Evolutionary conservation across 1,140 invertebrate genomes (phyloP).

Genomic region (Neodiprion lecontei): DNA sequence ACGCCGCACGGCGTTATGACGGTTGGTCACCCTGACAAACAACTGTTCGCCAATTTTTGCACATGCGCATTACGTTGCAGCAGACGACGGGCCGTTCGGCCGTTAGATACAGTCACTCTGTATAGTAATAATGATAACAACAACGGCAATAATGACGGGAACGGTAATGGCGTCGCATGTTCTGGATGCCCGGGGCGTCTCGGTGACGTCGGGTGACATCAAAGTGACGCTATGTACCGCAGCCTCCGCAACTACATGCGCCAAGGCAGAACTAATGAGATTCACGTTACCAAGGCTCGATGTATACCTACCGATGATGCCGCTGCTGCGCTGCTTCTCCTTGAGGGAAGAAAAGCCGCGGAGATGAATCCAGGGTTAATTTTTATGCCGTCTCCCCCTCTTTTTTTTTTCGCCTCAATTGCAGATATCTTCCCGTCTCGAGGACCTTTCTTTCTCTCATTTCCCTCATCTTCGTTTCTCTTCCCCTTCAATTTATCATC

Average conservation of each 20-base stretch:
- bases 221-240: constrained; percentile 50
- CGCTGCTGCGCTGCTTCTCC: no score
- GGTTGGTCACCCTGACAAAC: no score
- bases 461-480: no score
- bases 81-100: no score
- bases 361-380: no score
- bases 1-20: no score
- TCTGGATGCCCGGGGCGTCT: constrained; percentile 37
- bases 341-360: no score
- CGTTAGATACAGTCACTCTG: no score
- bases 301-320: no score
- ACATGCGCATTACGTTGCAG: no score
- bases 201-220: constrained; percentile 56
- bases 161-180: constrained; percentile 27
- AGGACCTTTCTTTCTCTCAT: neutral
- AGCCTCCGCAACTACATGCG: constrained; percentile 40
- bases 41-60: no score
- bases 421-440: constrained; percentile 8
- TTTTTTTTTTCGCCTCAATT: neutral
- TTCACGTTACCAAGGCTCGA: constrained; percentile 51
- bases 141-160: constrained; percentile 26
- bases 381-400: neutral
- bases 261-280: constrained; percentile 59
- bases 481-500: no score
- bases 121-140: neutral